phyloP scores from a whole-genome alignment of 2,113 vertebrate species.

The Oncorhynchus kisutch region DNA sequence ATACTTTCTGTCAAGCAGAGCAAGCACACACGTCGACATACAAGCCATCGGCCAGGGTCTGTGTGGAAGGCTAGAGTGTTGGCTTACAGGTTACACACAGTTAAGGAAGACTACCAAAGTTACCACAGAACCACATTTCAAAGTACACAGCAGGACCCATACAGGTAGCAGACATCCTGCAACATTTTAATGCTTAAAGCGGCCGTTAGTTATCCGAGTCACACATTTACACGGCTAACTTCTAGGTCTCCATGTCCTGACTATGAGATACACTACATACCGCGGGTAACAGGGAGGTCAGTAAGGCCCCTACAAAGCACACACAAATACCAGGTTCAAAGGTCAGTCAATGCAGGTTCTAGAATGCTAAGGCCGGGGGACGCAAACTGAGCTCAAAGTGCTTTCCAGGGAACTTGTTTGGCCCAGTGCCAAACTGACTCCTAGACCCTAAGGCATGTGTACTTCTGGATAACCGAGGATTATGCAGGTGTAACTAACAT shows the following conservation, averaged over 20 bases:
- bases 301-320: not conserved
- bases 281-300: not conserved
- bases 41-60: not conserved
- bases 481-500: no score
- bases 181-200: constrained; percentile 19
- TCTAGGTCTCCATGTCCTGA: not conserved
- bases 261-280: not conserved
- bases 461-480: no score
- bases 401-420: no score
- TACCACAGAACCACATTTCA: not conserved
- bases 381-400: no score
- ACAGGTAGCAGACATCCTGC: not conserved
- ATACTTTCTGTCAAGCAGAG: constrained; percentile 18
- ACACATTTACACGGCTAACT: not conserved
- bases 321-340: not conserved
- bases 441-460: no score
- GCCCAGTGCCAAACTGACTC: no score
- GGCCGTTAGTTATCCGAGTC: not conserved
- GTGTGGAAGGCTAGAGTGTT: not conserved
- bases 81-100: not conserved
- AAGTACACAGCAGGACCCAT: not conserved
- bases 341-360: no score
- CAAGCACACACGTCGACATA: constrained; percentile 34
- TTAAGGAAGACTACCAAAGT: not conserved
- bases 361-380: no score